Base-by-base conservation (phyloP, 2,113 vertebrate species). In the Mesoclemmys tuberculata region DNA sequence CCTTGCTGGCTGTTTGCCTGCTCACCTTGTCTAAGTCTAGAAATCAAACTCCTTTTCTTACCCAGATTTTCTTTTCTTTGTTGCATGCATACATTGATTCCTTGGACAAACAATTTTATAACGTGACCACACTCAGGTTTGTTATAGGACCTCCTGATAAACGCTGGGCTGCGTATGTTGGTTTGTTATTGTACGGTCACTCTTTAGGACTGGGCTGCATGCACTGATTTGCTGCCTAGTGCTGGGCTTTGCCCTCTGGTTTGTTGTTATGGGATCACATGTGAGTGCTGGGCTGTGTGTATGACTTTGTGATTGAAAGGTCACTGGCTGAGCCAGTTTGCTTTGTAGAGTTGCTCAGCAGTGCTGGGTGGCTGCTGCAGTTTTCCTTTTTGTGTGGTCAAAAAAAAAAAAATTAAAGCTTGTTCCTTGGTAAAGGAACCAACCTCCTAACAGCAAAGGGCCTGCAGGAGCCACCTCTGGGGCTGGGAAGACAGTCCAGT, bases 281-380 rank as follows among this genome's bases (percentile, higher is more conserved):
- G 64, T 22, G 64, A 71, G 19, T 38, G 35, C 64, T 22, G 64
- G 35, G 64, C 19, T 10, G 29, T 5, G 9, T 71, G 19, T 21
- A 18, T 38, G 21, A 19, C 64, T n/a, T n/a, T 68, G 35, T n/a
- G n/a, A n/a, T 10, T 68, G 61, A 35, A 19, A n/a, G 61, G 61
- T 68, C 7, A 64, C 16, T n/a, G 2, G 2, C 1, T n/a, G 0
- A 14, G 16, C 35, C 19, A 38, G 64, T 38, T 38, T 38, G 64
- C 38, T 38, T 38, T 22, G 19, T 38, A 22, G n/a, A 19, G 2
- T 38, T 38, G 19, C 64, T 71, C n/a, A 21, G 19, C 35, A 9
- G 5, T 71, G 19, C n/a, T 22, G 64, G 18, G 35, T 71, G 64
- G 6, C 35, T n/a, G n/a, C 64, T 71, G 18, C n/a, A 10, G 8